Percentiles rank a stretch among this genome's conserved stretches.
Evolutionary conservation across 2,797 vertebrate genomes (phyloP).

Genomic region (Phrynocephalus vlangalii): DNA sequence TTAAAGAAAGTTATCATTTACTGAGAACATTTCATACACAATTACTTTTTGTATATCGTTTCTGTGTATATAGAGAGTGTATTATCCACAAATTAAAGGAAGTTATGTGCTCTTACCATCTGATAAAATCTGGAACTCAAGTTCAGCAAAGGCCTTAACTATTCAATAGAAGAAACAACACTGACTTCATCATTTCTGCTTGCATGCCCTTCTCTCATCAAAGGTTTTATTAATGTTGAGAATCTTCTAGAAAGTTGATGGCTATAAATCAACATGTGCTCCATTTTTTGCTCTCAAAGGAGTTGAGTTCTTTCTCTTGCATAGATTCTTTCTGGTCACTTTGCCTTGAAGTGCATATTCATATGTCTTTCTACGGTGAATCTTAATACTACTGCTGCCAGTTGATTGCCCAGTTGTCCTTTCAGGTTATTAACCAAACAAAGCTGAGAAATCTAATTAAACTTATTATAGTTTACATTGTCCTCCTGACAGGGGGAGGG

Average conservation of each 20-base stretch:
- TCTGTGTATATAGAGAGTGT: neutral
- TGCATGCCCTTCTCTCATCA: neutral
- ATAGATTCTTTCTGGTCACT: neutral
- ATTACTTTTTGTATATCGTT: neutral
- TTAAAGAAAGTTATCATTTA: no score
- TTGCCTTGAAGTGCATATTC: neutral
- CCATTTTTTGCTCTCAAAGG: neutral
- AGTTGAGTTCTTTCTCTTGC: neutral
- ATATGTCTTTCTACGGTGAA: neutral
- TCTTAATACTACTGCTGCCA: neutral
- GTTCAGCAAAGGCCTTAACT: neutral
- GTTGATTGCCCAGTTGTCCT: slow-evolving; percentile 4
- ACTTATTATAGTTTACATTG: slow-evolving; percentile 15
- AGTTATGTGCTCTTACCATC: neutral
- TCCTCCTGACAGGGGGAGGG: neutral
- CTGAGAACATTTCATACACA: neutral
- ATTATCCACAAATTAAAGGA: neutral
- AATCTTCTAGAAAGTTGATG: neutral
- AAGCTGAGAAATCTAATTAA: slow-evolving; percentile 15
- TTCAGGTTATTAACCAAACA: slow-evolving; percentile 23
- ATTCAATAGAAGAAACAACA: neutral
- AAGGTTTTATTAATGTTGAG: neutral
- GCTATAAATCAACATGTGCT: neutral
- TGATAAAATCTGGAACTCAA: neutral
- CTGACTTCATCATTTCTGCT: neutral